phyloP scores from a whole-genome alignment of 2,113 vertebrate species.

The Orthonyx spaldingii region DNA sequence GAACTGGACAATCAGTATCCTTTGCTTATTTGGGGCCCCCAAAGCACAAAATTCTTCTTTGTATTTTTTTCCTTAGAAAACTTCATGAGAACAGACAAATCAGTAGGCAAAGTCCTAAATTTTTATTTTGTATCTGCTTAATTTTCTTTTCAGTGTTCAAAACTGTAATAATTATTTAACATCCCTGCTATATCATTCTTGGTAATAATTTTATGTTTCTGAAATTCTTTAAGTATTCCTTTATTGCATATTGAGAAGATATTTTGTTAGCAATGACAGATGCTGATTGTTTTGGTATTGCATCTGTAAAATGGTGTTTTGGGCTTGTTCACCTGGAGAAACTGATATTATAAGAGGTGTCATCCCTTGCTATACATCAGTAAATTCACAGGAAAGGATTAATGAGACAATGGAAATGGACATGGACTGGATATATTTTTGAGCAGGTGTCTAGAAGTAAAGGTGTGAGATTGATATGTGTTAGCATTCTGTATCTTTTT shows the following conservation, averaged over 20 bases:
- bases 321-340: not conserved
- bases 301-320: not conserved
- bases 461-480: not conserved
- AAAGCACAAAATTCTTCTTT: not conserved
- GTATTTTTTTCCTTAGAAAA: not conserved
- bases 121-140: not conserved
- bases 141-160: not conserved
- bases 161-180: not conserved
- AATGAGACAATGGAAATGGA: not conserved
- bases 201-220: not conserved
- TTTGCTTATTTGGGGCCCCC: not conserved
- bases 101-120: not conserved
- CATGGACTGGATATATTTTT: not conserved
- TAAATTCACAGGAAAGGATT: not conserved
- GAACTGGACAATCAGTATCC: not conserved
- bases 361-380: not conserved
- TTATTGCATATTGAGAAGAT: not conserved
- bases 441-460: not conserved
- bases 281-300: not conserved
- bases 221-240: not conserved
- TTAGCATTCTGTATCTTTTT: not conserved
- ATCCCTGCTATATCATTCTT: not conserved
- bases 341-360: not conserved
- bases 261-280: not conserved
- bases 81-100: not conserved